Base-by-base conservation (phyloP, 1,140 invertebrate species). In the Nasonia longicornis region DNA sequence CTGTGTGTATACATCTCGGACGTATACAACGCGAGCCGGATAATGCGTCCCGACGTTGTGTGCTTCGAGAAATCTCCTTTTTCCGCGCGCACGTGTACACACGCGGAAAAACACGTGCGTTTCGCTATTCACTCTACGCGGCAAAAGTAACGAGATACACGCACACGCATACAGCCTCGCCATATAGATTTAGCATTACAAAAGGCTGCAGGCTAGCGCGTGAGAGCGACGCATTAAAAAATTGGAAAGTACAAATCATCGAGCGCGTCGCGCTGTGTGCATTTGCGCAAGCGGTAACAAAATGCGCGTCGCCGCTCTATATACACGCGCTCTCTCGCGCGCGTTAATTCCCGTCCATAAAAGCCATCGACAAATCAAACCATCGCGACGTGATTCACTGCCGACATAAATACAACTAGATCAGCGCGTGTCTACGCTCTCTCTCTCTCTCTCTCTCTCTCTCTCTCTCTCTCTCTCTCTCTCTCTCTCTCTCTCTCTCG, bases 351-450 rank as follows among this genome's bases (percentile, higher is more conserved):
- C 86, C 87, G 88, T 88, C 89, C 88, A 90, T 90, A 89, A 91
- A 91, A 91, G 88, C 89, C 89, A 90, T 90, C 90, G 88, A 91
- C 90, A 91, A 91, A 91, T 90, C 89, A 91, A 91, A 90, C 85
- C 85, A 45, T 48, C 84, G 84, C 85, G 89, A 91, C 89, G 85
- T 90, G 89, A 91, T 91, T 91, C 89, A 91, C 86, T 90, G 87
- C 89, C 84, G 85, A 88, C 89, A 88, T 90, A 90, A 91, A 91
- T 91, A 90, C 88, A 90, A 89, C 88, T 89, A 89, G 89, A 91
- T 91, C 89, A 90, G 89, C 86, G 66, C 63, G 86, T 87, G 88
- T 89, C 87, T 87, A 87, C 86, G 86, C 85, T 84, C 66, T 20
- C 35, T 48, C 31, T 45, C 35, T 38, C 35, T 38, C 35, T 38